Evolutionary conservation across 2,888 invertebrate genomes (phyloP), one percentile per base, ranked within the genome.

Genomic region (Diadromus collaris): DNA sequence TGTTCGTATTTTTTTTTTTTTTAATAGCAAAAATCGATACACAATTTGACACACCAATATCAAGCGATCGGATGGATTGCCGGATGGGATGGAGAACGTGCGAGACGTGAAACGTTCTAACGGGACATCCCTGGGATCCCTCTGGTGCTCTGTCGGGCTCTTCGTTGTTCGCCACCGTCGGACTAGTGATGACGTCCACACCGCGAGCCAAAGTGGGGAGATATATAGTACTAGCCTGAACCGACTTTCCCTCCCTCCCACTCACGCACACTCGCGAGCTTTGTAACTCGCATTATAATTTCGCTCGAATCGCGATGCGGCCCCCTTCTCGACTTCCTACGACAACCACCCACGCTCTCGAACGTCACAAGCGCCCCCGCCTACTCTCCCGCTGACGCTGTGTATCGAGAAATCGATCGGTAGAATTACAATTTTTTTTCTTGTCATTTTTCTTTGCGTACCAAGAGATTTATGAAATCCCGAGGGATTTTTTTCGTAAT

Each of bases 141-240:
- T 61, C 63, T 46, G 60, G 13, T 38, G 38, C 38, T 38, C 44
- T 29, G 16, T 21, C 34, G 7, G 29, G 51, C 51, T 13, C 19
- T 21, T 58, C 38, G 69, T 60, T 54, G 29, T 60, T 56, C 41
- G 21, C 27, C 44, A 29, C 68, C 9, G 46, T 32, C 27, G n/a
- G 24, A 51, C 34, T 16, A 56, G 61, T 56, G 71, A 76, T 76
- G 79, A 79, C 78, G 78, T 78, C 60, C 65, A 44, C 61, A 70
- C 34, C 13, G 24, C 16, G 10, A 24, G 27, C 2, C 29, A 7
- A 2, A 41, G 65, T 58, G 64, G 32, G 65, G 67, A 44, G 64
- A 48, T 24, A 24, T 19, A 34, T 2, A 2, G 48, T 56, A 56
- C 69, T 56, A 69, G 69, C 68, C 75, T 60, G 21, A 61, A 38